These are phyloP conservation scores for Hypotaenidia okinawae DNA, from an alignment of 2,797 vertebrate species.

Conservation along the genomic window DNA sequence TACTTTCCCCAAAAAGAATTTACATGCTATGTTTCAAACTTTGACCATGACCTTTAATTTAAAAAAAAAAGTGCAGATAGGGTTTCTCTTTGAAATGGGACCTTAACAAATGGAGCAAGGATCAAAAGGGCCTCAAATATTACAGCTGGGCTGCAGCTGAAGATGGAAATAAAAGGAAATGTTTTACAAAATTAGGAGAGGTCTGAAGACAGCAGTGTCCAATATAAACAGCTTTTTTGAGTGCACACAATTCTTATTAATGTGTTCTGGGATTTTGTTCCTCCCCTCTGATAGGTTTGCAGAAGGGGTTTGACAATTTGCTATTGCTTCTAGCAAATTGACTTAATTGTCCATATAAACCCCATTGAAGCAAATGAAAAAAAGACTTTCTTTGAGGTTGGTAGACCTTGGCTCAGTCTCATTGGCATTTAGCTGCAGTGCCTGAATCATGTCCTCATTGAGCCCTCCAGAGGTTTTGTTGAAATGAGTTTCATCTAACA, in stretches of 20 bases:
- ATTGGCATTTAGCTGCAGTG: not conserved
- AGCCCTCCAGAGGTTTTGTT: not conserved
- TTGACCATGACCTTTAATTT: not conserved
- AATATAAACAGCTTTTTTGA: conserved; percentile 20
- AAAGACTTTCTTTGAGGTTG: not conserved
- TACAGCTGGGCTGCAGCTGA: not conserved
- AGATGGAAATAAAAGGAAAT: not conserved
- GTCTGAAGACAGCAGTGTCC: not conserved
- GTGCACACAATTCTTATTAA: not conserved
- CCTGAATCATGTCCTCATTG: not conserved
- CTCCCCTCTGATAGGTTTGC: not conserved
- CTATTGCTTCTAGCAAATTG: not conserved
- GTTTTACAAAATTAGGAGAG: not conserved
- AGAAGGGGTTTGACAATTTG: not conserved
- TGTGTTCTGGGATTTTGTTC: not conserved
- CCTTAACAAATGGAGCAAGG: not conserved
- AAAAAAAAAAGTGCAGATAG: not conserved
- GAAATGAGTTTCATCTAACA: not conserved
- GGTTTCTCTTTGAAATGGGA: conserved; percentile 7
- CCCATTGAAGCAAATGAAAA: not conserved
- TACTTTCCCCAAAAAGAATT: not conserved
- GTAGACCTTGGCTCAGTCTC: not conserved
- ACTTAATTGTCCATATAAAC: not conserved
- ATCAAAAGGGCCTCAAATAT: not conserved
- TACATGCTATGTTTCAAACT: not conserved